A percentile compares a stretch with the other conserved stretches of the same genome.
Evolutionary conservation across 2,888 invertebrate genomes (phyloP).

Genomic region (Cheilosia pagana): DNA sequence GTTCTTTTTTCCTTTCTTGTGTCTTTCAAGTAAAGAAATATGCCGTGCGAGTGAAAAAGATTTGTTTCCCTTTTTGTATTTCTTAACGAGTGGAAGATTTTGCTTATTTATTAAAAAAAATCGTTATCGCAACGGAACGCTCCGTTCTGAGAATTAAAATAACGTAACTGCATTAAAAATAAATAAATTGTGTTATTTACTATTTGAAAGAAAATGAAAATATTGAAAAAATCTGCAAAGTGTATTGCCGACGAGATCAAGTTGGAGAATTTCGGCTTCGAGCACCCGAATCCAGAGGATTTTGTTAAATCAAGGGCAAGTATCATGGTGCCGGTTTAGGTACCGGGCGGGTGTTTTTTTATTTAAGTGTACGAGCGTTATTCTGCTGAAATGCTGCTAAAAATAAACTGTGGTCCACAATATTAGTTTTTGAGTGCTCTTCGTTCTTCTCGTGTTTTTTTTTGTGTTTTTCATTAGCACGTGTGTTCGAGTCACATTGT

Average conservation of each 20-base stretch:
- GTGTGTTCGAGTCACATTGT: too few species aligned
- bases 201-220: conserved; percentile 77
- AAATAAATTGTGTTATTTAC: neutral
- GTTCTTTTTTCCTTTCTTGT: too few species aligned
- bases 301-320: conserved; percentile 82
- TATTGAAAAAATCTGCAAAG: conserved; percentile 78
- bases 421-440: too few species aligned
- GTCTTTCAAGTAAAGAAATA: neutral
- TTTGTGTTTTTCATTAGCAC: too few species aligned
- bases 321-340: neutral
- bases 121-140: neutral
- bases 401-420: too few species aligned
- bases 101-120: neutral
- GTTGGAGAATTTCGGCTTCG: conserved; percentile 80
- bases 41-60: neutral
- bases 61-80: neutral
- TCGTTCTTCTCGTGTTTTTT: too few species aligned
- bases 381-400: too few species aligned
- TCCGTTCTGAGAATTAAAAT: neutral
- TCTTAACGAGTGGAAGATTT: neutral
- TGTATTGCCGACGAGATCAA: conserved; percentile 79
- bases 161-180: too few species aligned
- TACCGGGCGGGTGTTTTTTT: too few species aligned
- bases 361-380: too few species aligned
- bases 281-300: conserved; percentile 79